phyloP scores from a whole-genome alignment of 2,888 invertebrate genomes.

The Caenorhabditis sinica region DNA sequence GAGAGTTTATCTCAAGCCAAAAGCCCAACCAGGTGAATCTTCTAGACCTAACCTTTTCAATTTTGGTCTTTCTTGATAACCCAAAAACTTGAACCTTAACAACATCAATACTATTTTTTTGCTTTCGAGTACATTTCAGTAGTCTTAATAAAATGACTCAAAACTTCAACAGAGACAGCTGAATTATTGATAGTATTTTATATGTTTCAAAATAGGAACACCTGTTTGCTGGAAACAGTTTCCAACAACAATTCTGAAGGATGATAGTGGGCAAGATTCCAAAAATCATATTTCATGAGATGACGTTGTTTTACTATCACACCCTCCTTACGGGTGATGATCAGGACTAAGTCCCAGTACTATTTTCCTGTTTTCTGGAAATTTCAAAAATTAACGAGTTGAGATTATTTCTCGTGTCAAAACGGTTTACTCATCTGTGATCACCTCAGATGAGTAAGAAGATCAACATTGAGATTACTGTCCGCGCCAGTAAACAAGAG shows the following conservation, averaged over 20 bases:
- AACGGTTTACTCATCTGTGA: slow-evolving; percentile 21
- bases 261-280: too few species aligned
- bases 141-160: background rate
- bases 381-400: background rate
- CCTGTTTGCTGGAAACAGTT: background rate
- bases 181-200: background rate
- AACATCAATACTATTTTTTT: background rate
- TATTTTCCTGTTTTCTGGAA: background rate
- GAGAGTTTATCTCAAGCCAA: too few species aligned
- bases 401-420: too few species aligned
- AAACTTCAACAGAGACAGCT: background rate
- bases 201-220: background rate
- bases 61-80: too few species aligned
- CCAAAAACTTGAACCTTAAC: background rate
- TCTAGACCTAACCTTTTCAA: too few species aligned
- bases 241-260: too few species aligned
- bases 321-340: background rate
- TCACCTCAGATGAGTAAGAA: slow-evolving; percentile 5
- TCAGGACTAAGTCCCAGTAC: slow-evolving; percentile 1
- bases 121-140: background rate
- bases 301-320: too few species aligned
- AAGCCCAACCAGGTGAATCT: too few species aligned
- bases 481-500: too few species aligned
- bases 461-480: background rate
- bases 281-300: background rate